Percentiles rank a stretch among this genome's conserved stretches.
Conservation (phyloP, 2,888 invertebrate genomes). For the Drosophila niveifrons region DNA sequence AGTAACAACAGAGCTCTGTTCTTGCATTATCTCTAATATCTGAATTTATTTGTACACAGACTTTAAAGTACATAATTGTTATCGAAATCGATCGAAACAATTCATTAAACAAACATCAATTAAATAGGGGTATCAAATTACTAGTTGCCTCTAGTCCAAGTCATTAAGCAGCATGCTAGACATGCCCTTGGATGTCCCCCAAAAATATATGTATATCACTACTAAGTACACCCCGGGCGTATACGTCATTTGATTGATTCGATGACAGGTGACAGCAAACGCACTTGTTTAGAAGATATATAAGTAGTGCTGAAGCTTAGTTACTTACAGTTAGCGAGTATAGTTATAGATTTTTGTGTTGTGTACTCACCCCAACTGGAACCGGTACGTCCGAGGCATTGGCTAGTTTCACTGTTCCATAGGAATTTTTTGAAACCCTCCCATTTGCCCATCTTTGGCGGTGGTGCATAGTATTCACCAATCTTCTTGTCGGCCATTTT, state of each 20-base stretch:
- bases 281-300: not conserved
- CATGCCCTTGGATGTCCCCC: conserved; percentile 48
- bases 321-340: conserved; percentile 1
- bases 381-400: conserved; percentile 96
- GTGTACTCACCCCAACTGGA: conserved; percentile 96
- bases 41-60: not conserved
- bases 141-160: not conserved
- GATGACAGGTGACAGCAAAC: conserved; percentile 2
- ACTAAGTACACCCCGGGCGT: conserved; percentile 25
- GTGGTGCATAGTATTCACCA: conserved; percentile 91
- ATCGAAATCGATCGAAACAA: not conserved
- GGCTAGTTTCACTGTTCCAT: conserved; percentile 96
- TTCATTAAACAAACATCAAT: not conserved
- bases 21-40: not conserved
- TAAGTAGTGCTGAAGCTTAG: not conserved
- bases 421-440: conserved; percentile 93
- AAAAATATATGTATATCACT: conserved; percentile 29
- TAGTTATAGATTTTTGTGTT: not conserved
- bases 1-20: not conserved
- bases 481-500: conserved; percentile 92
- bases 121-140: not conserved
- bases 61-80: not conserved
- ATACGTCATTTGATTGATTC: conserved; percentile 58
- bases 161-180: not conserved
- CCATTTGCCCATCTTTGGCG: conserved; percentile 93